Conservation (phyloP, 1,140 invertebrate genomes). For the Rhyacophila brunnea region DNA sequence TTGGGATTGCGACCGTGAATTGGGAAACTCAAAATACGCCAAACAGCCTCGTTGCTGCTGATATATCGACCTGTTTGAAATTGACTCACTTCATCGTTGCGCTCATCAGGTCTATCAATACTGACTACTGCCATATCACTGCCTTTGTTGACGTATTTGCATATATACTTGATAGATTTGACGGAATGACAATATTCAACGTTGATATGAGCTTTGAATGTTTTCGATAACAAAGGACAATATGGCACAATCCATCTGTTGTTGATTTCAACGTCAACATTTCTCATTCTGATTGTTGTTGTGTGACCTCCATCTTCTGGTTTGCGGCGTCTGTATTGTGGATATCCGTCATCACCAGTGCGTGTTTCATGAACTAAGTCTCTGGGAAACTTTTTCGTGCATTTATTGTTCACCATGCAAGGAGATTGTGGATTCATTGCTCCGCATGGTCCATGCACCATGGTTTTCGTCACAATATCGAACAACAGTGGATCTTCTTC, state of each 20-base stretch:
- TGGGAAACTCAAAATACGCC: conserved; percentile 42
- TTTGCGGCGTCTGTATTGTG: no score
- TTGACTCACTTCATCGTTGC: no score
- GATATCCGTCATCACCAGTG: neutral
- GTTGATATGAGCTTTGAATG: neutral
- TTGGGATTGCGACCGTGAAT: conserved; percentile 43
- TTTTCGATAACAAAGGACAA: neutral
- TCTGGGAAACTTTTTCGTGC: no score
- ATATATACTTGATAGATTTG: no score
- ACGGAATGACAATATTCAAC: no score
- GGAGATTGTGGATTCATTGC: no score
- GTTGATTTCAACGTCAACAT: neutral
- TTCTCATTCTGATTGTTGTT: neutral
- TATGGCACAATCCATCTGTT: neutral
- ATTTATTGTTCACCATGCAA: no score
- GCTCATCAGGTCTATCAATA: no score
- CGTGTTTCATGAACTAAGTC: no score
- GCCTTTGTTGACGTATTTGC: no score
- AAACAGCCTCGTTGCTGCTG: conserved; percentile 47
- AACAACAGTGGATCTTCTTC: conserved; percentile 36
- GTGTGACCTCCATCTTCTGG: neutral
- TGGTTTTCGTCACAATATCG: no score
- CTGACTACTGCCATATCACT: no score
- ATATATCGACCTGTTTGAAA: conserved; percentile 47
- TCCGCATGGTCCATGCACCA: conserved; percentile 42